Evolutionary conservation across 2,888 invertebrate genomes (phyloP).

Genomic region (Hyposoter dolosus): DNA sequence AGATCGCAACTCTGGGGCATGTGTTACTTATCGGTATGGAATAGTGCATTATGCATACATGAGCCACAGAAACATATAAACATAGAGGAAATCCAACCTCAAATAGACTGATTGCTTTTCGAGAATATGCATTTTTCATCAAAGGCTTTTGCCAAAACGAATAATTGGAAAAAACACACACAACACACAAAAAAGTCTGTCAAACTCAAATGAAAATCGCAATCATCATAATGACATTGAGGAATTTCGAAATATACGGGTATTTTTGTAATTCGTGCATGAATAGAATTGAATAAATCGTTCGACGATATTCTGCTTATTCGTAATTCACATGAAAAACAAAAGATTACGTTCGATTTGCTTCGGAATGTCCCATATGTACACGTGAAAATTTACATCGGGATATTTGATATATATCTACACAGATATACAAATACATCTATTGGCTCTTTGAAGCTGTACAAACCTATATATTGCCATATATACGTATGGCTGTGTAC

Average conservation of each 20-base stretch:
- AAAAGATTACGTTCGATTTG: background rate
- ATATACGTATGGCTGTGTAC: constrained; percentile 60
- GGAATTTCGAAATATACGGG: background rate
- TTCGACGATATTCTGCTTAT: background rate
- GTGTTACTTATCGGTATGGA: constrained; percentile 67
- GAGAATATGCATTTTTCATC: background rate
- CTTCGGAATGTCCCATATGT: background rate
- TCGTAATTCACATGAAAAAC: background rate
- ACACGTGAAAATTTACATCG: background rate
- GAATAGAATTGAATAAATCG: background rate
- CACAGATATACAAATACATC: constrained; percentile 4
- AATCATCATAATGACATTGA: background rate
- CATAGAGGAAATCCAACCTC: background rate
- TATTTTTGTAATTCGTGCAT: background rate
- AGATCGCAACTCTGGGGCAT: constrained; percentile 56
- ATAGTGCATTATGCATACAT: constrained; percentile 71
- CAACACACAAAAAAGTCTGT: background rate
- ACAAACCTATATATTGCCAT: constrained; percentile 19
- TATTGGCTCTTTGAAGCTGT: constrained; percentile 21
- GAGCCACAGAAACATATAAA: constrained; percentile 38
- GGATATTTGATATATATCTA: background rate
- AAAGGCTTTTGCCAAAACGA: background rate
- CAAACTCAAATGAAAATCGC: background rate
- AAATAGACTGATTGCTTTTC: background rate
- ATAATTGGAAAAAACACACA: background rate